Evolutionary conservation across 2,797 vertebrate genomes (phyloP).

Genomic region (Microctenopoma stevenorrisi): DNA sequence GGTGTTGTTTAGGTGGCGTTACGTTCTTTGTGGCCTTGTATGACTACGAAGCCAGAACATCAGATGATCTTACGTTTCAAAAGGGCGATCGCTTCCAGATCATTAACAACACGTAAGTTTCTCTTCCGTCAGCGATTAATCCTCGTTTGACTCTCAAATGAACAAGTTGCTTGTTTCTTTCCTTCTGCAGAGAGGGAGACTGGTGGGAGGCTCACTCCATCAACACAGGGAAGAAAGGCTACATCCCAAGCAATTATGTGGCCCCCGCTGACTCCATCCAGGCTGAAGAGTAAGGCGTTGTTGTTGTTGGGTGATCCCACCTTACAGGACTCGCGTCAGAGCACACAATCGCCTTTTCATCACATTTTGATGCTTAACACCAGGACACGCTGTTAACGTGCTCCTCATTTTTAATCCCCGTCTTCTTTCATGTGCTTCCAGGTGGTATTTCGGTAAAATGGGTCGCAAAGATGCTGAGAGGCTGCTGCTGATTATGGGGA

Average conservation of each 20-base stretch:
- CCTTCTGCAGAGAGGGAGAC: constrained; percentile 90
- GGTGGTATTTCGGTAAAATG: constrained; percentile 99
- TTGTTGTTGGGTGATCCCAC: constrained; percentile 20
- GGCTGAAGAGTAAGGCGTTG: constrained; percentile 93
- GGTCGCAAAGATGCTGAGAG: constrained; percentile 96
- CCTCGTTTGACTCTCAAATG: constrained; percentile 24
- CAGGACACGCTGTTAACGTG: background rate
- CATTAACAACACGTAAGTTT: constrained; percentile 94
- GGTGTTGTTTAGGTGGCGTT: constrained; percentile 86
- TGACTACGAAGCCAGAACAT: constrained; percentile 96
- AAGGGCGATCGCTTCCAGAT: constrained; percentile 98
- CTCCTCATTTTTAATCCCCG: background rate
- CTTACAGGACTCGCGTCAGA: constrained; percentile 21
- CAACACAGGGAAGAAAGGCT: constrained; percentile 94
- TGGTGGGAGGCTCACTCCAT: constrained; percentile 99
- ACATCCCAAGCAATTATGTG: constrained; percentile 98
- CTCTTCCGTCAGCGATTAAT: background rate
- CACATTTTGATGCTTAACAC: constrained; percentile 3
- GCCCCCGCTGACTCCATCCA: constrained; percentile 98
- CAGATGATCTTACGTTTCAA: constrained; percentile 95
- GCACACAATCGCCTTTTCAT: constrained; percentile 1
- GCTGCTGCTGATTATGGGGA: constrained; percentile 93
- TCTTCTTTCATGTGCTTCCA: constrained; percentile 52
- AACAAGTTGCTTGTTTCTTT: constrained; percentile 16
- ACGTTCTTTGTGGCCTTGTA: constrained; percentile 98